phyloP scores from a whole-genome alignment of 2,888 invertebrate genomes.

The Bembecia ichneumoniformis region DNA sequence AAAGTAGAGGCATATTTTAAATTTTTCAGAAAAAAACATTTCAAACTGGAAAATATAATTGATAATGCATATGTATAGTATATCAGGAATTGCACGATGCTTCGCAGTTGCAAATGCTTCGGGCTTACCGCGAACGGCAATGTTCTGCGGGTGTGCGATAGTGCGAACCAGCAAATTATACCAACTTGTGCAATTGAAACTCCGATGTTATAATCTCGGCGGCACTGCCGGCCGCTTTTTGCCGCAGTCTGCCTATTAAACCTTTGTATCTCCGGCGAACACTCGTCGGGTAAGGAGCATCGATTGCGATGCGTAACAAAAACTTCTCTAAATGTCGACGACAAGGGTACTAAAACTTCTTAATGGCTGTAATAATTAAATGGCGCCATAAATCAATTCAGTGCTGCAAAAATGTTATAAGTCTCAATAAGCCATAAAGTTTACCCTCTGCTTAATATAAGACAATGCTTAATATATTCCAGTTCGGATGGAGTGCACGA shows the following conservation, averaged over 20 bases:
- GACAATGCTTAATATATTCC: too few species aligned
- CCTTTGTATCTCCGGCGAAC: constrained; percentile 44
- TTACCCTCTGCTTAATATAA: too few species aligned
- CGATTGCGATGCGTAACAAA: constrained; percentile 5
- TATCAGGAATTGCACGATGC: too few species aligned
- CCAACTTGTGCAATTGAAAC: constrained; percentile 67
- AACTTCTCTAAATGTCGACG: neutral
- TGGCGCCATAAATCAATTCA: too few species aligned
- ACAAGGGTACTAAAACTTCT: neutral
- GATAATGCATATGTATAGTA: too few species aligned
- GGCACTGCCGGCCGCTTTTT: constrained; percentile 53
- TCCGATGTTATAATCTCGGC: constrained; percentile 63
- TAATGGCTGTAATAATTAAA: too few species aligned
- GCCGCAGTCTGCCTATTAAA: constrained; percentile 23
- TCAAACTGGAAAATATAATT: too few species aligned
- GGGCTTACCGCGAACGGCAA: constrained; percentile 1
- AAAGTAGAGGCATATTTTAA: too few species aligned
- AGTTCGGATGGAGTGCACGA: too few species aligned
- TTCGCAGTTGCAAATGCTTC: neutral
- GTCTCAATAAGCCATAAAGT: too few species aligned
- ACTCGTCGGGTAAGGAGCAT: constrained; percentile 28
- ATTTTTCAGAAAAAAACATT: too few species aligned
- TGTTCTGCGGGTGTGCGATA: constrained; percentile 32
- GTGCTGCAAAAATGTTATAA: too few species aligned
- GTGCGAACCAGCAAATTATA: constrained; percentile 59